Conservation (phyloP, 1,140 invertebrate genomes). For the Campoletis sonorensis region DNA sequence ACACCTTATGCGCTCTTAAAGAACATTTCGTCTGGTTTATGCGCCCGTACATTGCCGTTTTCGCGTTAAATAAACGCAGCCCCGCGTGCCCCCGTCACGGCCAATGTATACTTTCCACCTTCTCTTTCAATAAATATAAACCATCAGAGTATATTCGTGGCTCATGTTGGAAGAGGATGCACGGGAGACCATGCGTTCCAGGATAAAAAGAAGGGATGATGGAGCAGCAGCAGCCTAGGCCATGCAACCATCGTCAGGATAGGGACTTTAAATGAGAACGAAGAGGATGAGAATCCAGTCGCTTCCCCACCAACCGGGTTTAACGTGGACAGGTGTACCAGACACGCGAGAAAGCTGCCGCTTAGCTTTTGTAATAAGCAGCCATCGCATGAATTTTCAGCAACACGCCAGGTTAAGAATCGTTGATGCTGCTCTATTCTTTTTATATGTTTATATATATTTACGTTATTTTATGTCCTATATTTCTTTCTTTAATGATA, state of each 20-base stretch:
- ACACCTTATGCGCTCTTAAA: slow-evolving; percentile 48
- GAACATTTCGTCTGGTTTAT: slow-evolving; percentile 46
- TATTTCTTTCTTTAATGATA: background rate
- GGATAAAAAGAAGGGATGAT: slow-evolving; percentile 44
- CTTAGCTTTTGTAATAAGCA: slow-evolving; percentile 38
- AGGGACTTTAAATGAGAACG: background rate
- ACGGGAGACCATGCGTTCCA: slow-evolving; percentile 25
- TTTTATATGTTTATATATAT: background rate
- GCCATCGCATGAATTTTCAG: slow-evolving; percentile 35
- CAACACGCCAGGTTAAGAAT: slow-evolving; percentile 38
- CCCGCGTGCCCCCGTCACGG: background rate
- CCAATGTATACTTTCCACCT: slow-evolving; percentile 5
- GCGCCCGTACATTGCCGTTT: slow-evolving; percentile 44
- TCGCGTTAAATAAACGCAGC: slow-evolving; percentile 43
- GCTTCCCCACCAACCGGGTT: slow-evolving; percentile 5
- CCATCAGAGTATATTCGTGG: background rate
- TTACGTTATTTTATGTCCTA: background rate
- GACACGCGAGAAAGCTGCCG: slow-evolving; percentile 36
- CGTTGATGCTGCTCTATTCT: slow-evolving; percentile 4
- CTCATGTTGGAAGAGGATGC: background rate
- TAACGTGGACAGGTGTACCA: slow-evolving; percentile 32
- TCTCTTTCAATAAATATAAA: slow-evolving; percentile 14
- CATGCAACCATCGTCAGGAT: background rate
- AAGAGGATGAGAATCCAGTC: slow-evolving; percentile 3
- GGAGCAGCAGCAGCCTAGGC: slow-evolving; percentile 2